These are phyloP conservation scores for Dasysyrphus albostriatus DNA, from an alignment of 2,888 invertebrate species.

Conservation along the genomic window DNA sequence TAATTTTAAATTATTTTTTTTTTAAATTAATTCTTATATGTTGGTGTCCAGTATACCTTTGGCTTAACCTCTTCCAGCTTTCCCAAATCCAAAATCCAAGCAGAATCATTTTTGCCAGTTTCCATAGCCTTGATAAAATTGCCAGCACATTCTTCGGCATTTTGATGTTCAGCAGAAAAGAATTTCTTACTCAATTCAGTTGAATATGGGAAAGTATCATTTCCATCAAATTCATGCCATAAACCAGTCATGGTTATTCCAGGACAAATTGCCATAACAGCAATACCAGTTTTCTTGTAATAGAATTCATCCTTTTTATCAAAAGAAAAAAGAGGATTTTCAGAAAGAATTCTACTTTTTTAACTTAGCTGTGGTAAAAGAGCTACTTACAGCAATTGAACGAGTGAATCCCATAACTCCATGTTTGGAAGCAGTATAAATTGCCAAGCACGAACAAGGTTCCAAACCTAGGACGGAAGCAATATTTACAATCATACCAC, in stretches of 20 bases:
- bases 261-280: conserved; percentile 77
- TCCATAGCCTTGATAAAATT: conserved; percentile 81
- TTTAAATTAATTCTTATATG: conserved; percentile 1
- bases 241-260: conserved; percentile 77
- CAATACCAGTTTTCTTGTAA: conserved; percentile 76
- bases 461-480: conserved; percentile 81
- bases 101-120: conserved; percentile 79
- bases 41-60: conserved; percentile 79
- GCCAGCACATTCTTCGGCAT: conserved; percentile 78
- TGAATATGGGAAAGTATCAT: conserved; percentile 78
- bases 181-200: conserved; percentile 77
- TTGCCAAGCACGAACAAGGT: conserved; percentile 79
- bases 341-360: not conserved
- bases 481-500: conserved; percentile 83
- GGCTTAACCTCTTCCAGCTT: conserved; percentile 78
- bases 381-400: conserved; percentile 79
- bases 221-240: conserved; percentile 74
- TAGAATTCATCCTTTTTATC: conserved; percentile 73
- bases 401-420: conserved; percentile 83
- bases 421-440: conserved; percentile 82
- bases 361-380: not conserved
- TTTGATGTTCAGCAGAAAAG: conserved; percentile 77
- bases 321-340: not conserved
- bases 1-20: too few relatives aligned
- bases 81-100: conserved; percentile 81